Conservation (phyloP, 2,888 invertebrate species). For the Petrophora chlorosata region DNA sequence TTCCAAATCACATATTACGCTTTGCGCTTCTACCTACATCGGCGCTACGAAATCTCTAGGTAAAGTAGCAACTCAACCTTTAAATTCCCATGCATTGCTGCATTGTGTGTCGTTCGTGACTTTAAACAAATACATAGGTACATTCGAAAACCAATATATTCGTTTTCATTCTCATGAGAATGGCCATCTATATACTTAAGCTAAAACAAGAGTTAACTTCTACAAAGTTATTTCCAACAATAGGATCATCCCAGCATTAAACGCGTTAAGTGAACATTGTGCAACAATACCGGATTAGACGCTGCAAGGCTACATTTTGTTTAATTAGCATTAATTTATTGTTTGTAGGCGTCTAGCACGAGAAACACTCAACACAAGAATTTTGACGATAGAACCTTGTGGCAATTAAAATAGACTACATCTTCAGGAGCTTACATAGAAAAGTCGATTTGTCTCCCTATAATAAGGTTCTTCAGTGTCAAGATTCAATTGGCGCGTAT, state of each 20-base stretch:
- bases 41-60: too few relatives aligned
- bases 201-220: not conserved
- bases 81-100: too few relatives aligned
- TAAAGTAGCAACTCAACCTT: too few relatives aligned
- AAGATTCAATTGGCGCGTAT: not conserved
- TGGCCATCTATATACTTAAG: too few relatives aligned
- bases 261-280: conserved; percentile 45
- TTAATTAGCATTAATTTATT: conserved; percentile 52
- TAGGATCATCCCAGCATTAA: conserved; percentile 46
- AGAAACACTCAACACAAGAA: not conserved
- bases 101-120: too few relatives aligned
- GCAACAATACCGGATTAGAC: conserved; percentile 47
- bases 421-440: not conserved
- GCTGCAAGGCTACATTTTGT: conserved; percentile 49
- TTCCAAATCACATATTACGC: too few relatives aligned
- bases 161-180: too few relatives aligned
- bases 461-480: conserved; percentile 1
- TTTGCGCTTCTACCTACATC: too few relatives aligned
- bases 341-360: conserved; percentile 36
- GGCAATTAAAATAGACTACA: not conserved
- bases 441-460: not conserved
- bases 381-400: not conserved
- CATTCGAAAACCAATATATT: too few relatives aligned
- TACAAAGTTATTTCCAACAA: conserved; percentile 36
- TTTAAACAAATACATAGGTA: too few relatives aligned